Conservation (phyloP, 2,888 invertebrate species). For the Balanococcus diminutus region DNA sequence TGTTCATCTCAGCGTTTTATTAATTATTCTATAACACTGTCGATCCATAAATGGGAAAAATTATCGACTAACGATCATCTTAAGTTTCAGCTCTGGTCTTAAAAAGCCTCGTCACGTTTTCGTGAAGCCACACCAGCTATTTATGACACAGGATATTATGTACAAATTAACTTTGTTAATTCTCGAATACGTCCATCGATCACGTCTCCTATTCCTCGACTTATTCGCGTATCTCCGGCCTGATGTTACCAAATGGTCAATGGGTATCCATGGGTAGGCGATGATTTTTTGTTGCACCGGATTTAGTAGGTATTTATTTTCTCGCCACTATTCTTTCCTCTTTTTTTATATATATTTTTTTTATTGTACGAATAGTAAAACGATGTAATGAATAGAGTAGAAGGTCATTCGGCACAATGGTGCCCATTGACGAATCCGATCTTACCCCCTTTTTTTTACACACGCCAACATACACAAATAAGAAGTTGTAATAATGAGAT, state of each 20-base stretch:
- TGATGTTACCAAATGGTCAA: background rate
- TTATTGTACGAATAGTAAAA: background rate
- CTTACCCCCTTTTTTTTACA: background rate
- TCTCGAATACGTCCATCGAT: background rate
- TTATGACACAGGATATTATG: slow-evolving; percentile 1
- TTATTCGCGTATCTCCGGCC: background rate
- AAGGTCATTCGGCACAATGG: background rate
- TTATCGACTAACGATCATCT: no score
- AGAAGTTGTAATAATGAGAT: background rate
- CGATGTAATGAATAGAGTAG: background rate
- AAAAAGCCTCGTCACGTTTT: background rate
- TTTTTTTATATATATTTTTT: background rate
- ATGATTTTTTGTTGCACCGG: background rate
- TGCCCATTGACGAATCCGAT: background rate
- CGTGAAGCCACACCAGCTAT: background rate
- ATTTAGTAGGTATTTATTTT: background rate
- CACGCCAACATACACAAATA: background rate
- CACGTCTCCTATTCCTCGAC: background rate
- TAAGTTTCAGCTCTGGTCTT: no score
- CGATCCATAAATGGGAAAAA: no score
- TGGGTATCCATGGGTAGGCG: background rate
- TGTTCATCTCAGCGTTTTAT: no score
- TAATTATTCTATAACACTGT: no score
- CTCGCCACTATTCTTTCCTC: background rate
- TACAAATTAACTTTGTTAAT: slow-evolving; percentile 13